These are phyloP conservation scores for Alloscopus bannaensis DNA, from an alignment of 2,888 invertebrate species.

Conservation along the genomic window DNA sequence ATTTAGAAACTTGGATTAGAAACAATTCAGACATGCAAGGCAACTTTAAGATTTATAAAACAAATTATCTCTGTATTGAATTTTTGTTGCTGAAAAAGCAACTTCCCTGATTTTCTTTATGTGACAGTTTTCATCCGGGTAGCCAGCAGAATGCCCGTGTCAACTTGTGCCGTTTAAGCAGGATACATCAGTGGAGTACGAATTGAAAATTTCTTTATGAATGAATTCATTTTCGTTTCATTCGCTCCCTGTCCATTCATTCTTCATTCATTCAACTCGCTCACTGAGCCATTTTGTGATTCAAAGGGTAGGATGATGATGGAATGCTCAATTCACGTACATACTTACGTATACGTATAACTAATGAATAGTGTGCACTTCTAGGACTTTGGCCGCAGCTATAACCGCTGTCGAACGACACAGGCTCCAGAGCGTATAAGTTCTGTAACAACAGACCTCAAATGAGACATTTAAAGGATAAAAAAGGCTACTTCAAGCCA, in stretches of 20 bases:
- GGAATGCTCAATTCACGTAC: constrained; percentile 1
- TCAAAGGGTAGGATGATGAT: constrained; percentile 23
- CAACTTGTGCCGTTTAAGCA: too few species aligned
- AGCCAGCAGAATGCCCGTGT: too few species aligned
- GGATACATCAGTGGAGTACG: constrained; percentile 4
- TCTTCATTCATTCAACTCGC: constrained; percentile 32
- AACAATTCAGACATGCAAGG: too few species aligned
- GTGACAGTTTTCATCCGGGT: too few species aligned
- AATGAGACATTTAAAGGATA: constrained; percentile 55
- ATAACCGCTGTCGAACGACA: too few species aligned
- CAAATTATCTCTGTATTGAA: too few species aligned
- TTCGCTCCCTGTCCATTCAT: constrained; percentile 41
- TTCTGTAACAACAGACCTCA: constrained; percentile 48
- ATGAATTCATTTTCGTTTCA: constrained; percentile 40
- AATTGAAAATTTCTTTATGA: constrained; percentile 36
- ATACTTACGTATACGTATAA: too few species aligned
- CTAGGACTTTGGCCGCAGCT: too few species aligned
- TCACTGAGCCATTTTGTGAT: constrained; percentile 43
- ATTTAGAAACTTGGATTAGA: too few species aligned
- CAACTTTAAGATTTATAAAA: too few species aligned
- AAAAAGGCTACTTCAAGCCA: constrained; percentile 22
- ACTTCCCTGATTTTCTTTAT: too few species aligned
- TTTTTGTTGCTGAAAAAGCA: neutral
- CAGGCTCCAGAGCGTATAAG: neutral
- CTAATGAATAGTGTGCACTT: too few species aligned